Conservation (phyloP, 1,140 invertebrate species). For the Stegodyphus mimosarum region DNA sequence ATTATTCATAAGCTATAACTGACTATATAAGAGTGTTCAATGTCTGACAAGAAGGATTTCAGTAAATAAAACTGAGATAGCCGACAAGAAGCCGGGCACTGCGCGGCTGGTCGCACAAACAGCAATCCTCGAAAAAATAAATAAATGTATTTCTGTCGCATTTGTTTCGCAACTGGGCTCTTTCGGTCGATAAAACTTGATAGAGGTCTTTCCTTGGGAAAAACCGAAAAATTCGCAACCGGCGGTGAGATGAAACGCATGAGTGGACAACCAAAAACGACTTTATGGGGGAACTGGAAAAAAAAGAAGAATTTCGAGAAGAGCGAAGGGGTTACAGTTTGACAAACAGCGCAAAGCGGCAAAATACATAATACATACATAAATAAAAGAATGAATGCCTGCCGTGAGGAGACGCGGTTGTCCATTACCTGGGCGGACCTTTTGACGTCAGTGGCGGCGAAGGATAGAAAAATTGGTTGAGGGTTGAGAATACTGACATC, state of each 20-base stretch:
- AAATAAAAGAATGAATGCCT: conserved; percentile 51
- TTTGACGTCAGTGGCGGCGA: too few relatives aligned
- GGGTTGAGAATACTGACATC: too few relatives aligned
- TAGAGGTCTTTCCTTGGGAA: conserved; percentile 22
- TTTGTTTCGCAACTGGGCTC: conserved; percentile 34
- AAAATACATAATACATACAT: conserved; percentile 55
- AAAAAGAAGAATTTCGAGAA: too few relatives aligned
- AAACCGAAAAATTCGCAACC: conserved; percentile 20
- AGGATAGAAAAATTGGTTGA: too few relatives aligned
- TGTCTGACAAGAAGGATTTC: too few relatives aligned
- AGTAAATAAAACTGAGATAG: too few relatives aligned
- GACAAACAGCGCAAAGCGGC: conserved; percentile 29
- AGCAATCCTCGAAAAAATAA: background rate
- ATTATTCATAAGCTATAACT: too few relatives aligned
- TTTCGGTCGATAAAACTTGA: conserved; percentile 54
- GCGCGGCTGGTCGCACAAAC: too few relatives aligned
- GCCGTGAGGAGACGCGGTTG: conserved; percentile 18
- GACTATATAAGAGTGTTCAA: too few relatives aligned
- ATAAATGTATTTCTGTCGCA: background rate
- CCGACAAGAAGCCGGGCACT: too few relatives aligned
- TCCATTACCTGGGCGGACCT: background rate
- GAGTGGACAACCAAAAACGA: conserved; percentile 34
- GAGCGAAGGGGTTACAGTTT: background rate
- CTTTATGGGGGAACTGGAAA: background rate
- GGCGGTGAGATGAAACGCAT: conserved; percentile 51